Conservation (phyloP, 1,140 invertebrate species). For the Chironomus tepperi region DNA sequence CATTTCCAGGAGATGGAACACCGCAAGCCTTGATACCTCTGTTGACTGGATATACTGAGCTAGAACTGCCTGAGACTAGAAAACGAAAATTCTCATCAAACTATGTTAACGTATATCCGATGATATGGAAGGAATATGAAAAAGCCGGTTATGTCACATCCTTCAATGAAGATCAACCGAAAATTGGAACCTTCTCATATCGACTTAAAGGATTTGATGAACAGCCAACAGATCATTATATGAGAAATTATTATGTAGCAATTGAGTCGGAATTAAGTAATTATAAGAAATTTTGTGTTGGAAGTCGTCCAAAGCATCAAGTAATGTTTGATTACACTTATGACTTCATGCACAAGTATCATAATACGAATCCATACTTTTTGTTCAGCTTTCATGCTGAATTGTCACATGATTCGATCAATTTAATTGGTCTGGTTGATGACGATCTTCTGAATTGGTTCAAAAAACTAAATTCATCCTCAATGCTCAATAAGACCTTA, state of each 20-base stretch:
- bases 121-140: conserved; percentile 70
- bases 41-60: conserved; percentile 78
- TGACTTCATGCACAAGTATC: conserved; percentile 49
- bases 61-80: conserved; percentile 77
- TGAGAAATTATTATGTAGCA: conserved; percentile 67
- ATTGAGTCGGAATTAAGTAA: conserved; percentile 42
- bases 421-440: conserved; percentile 66
- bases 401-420: conserved; percentile 80
- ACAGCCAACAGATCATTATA: conserved; percentile 85
- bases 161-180: conserved; percentile 79
- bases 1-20: conserved; percentile 84
- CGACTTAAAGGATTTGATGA: conserved; percentile 77
- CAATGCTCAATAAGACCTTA: conserved; percentile 65
- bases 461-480: conserved; percentile 46
- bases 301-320: conserved; percentile 65
- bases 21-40: conserved; percentile 88
- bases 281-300: conserved; percentile 62
- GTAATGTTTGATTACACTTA: conserved; percentile 53
- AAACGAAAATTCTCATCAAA: conserved; percentile 54
- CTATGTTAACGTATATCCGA: conserved; percentile 69
- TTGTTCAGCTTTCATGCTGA: conserved; percentile 80
- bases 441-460: conserved; percentile 60
- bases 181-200: conserved; percentile 83
- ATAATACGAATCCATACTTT: conserved; percentile 61
- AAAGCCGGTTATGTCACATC: conserved; percentile 62